These are phyloP conservation scores for Dasysyrphus tricinctus DNA, from an alignment of 2,888 invertebrate species.

Conservation along the genomic window DNA sequence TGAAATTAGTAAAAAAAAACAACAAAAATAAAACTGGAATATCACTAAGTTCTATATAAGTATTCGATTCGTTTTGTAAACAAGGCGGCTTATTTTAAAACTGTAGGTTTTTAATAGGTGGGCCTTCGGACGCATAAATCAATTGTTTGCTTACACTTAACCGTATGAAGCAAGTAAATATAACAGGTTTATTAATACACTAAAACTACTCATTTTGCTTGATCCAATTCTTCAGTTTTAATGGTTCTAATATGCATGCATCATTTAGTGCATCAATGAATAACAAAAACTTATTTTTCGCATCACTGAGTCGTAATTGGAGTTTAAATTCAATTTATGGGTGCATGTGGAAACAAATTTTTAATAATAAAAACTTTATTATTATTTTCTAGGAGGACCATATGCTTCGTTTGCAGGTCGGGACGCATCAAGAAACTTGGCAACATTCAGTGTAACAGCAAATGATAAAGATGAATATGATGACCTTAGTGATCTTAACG, in stretches of 20 bases:
- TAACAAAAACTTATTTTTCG: conserved; percentile 9
- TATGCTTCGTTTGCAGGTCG: conserved; percentile 97
- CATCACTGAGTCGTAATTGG: conserved; percentile 53
- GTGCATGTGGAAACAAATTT: conserved; percentile 11
- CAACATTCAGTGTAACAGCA: conserved; percentile 94
- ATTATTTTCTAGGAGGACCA: conserved; percentile 89
- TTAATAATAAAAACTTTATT: conserved; percentile 2
- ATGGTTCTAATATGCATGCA: background rate
- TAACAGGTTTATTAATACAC: too few species aligned
- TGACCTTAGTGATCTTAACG: conserved; percentile 96
- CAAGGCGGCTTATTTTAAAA: too few species aligned
- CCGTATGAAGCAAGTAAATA: too few species aligned
- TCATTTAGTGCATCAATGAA: background rate
- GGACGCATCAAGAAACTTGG: conserved; percentile 97
- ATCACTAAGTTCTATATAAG: too few species aligned
- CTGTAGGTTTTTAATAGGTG: too few species aligned
- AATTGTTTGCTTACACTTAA: too few species aligned
- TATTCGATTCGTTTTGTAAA: too few species aligned
- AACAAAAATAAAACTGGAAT: too few species aligned
- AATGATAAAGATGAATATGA: conserved; percentile 94
- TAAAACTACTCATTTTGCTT: background rate
- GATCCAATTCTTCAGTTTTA: background rate
- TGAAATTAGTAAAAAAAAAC: too few species aligned
- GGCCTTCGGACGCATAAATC: too few species aligned
- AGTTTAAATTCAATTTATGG: conserved; percentile 29